Evolutionary conservation across 2,888 invertebrate genomes (phyloP).

Genomic region (Abscondita cerata): DNA sequence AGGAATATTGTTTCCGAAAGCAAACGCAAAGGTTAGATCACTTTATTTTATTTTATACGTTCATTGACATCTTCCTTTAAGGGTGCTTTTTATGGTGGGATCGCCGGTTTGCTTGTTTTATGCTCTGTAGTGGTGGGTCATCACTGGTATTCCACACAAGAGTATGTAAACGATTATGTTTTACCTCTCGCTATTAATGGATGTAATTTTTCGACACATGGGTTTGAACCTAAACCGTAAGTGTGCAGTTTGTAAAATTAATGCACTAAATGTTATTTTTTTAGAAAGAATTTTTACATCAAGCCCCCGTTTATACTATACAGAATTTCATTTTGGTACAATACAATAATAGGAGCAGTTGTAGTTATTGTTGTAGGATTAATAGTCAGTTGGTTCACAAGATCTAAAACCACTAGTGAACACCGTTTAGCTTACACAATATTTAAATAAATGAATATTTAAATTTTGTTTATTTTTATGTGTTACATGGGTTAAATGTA

Average conservation of each 20-base stretch:
- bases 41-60: neutral
- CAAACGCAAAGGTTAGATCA: slow-evolving; percentile 63
- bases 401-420: no score
- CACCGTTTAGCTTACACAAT: no score
- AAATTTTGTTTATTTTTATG: no score
- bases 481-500: no score
- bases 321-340: slow-evolving; percentile 13
- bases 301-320: neutral
- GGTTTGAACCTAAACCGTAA: neutral
- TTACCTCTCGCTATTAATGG: neutral
- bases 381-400: no score
- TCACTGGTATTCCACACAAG: slow-evolving; percentile 1
- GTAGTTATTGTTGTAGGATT: slow-evolving; percentile 10
- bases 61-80: neutral
- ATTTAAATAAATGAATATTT: no score
- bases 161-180: neutral
- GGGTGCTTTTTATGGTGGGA: slow-evolving; percentile 1
- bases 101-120: neutral
- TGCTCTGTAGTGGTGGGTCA: neutral
- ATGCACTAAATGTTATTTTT: neutral
- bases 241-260: neutral
- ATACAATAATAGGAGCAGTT: neutral
- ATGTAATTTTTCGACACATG: neutral
- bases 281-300: neutral
- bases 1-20: slow-evolving; percentile 70